Base-by-base conservation (phyloP, 2,113 vertebrate species). In the Sus scrofa region DNA sequence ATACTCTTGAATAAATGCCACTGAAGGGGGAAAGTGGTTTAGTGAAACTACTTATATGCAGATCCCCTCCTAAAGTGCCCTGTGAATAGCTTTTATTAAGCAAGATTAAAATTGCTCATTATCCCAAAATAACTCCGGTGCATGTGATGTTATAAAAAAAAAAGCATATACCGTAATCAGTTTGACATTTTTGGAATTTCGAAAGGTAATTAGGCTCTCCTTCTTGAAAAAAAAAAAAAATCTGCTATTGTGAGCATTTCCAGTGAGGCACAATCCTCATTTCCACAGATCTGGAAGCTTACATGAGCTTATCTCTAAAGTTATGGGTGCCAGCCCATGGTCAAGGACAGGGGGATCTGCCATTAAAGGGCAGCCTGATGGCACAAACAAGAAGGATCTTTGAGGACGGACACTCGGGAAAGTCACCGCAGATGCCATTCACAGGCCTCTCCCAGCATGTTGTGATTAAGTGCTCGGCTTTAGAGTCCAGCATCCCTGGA, bases 41-140 rank as follows among this genome's bases (percentile, higher is more conserved):
- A 98, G 96, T 98, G 97, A 98, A 98, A 98, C 97, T 98, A 98
- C 98, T 98, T 98, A 98, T 84, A 98, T 93, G 98, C 97, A 98
- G 89, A 98, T 98, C 97, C 98, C 96, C 98, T 98, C 96, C 98
- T 98, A 96, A 98, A 98, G 98, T 98, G 86, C 97, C 96, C 97
- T 95, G 98, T 82, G 90, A 98, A 98, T 98, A 98, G 97, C 91
- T 98, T 98, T 98, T 98, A 98, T 98, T 98, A 98, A 98, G 98
- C 98, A 98, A 98, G 97, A 98, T 98, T 98, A 98, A 98, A 98
- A 98, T 98, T 98, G 96, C 97, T 99, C 97, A 98, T 98, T 98
- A 98, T 98, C 98, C 97, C 97, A 98, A 98, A 98, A 99, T 98
- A 99, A 97, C 97, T 98, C 97, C 3, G 56, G 97, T 97, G 95